Evolutionary conservation across 2,113 vertebrate genomes (phyloP), one percentile per base, ranked within the genome.

Genomic region (Zingel zingel): DNA sequence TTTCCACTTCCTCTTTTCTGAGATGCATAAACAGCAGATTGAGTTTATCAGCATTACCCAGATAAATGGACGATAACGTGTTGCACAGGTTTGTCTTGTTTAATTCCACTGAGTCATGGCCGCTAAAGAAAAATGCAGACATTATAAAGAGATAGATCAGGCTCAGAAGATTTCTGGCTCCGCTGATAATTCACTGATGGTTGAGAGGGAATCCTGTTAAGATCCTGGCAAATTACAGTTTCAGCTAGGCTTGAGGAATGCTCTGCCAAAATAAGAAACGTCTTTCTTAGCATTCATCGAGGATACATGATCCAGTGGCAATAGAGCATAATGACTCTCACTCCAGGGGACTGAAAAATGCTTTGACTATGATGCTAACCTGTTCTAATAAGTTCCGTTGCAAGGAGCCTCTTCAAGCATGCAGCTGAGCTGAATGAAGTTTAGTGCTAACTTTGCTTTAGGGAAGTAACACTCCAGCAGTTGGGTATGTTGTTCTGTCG

Each of bases 11-110:
- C 68, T 15, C 27, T 61, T 82, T 50, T 27, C 45, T 74, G 66
- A 86, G 58, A 87, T 74, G 79, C 61, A 82, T 75, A 66, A 86
- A 76, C 70, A 86, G 72, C 62, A 79, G 70, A 86, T 83, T 86
- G 77, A 85, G 83, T 77, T 89, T 88, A 90, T 92, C 87, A 81
- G 64, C 7, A 25, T 88, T 88, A 91, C 82, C 90, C 83, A 87
- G 86, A 93, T 92, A 93, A 86, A 92, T 91, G 78, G 84, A 84
- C 5, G 67, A 81, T 86, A 86, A 43, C 88, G 79, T 5, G 74
- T 81, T 86, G 27, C 72, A 77, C 77, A 87, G 75, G 76, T 78
- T 69, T 64, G 85, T 83, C 82, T 82, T 82, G 78, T 90, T 89
- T 93, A 88, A 92, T 89, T 91, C 86, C 80, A 87, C 71, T 63